phyloP scores from a whole-genome alignment of 2,113 vertebrate genomes.

The Pseudopipra pipra region DNA sequence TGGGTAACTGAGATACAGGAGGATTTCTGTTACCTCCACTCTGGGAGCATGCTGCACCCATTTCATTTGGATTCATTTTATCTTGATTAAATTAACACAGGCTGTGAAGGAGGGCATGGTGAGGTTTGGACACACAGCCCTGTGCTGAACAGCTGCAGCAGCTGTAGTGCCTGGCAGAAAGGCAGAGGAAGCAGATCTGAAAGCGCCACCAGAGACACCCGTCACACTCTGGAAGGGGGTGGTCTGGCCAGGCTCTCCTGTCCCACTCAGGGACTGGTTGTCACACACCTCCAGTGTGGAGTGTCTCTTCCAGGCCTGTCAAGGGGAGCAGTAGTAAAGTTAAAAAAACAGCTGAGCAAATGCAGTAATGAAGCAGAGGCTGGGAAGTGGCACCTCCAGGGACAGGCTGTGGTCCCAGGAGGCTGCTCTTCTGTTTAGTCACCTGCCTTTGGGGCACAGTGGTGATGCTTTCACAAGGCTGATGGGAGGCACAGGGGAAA shows the following conservation, averaged over 20 bases:
- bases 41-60: background rate
- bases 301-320: background rate
- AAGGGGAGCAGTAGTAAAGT: background rate
- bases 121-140: background rate
- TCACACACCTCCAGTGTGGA: fast-evolving
- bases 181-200: background rate
- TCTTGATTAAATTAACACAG: background rate
- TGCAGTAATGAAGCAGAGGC: background rate
- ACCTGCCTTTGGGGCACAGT: background rate
- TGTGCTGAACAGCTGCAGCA: fast-evolving
- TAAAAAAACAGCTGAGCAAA: background rate
- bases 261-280: background rate
- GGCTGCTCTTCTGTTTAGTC: background rate
- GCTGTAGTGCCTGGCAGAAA: background rate
- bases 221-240: background rate
- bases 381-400: background rate
- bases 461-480: background rate
- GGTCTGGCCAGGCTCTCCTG: background rate
- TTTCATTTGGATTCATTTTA: background rate
- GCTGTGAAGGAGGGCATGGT: background rate
- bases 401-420: background rate
- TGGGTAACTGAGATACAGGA: background rate
- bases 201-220: background rate
- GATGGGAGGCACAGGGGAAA: background rate
- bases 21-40: background rate